Conservation (phyloP, 2,113 vertebrate species). For the Oplegnathus fasciatus region DNA sequence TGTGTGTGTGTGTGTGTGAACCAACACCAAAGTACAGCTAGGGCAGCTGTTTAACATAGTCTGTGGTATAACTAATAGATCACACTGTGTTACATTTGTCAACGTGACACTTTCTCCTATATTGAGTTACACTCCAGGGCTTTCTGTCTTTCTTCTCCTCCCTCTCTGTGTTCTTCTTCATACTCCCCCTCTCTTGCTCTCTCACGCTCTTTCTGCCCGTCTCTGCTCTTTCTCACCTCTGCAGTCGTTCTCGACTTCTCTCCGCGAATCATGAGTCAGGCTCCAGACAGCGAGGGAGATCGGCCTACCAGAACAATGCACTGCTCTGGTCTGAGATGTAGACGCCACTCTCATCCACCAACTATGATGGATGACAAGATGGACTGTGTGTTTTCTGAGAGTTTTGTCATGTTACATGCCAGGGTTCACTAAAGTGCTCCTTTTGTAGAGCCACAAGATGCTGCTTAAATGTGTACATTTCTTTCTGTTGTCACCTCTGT, state of each 20-base stretch:
- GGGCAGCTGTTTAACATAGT: slow-evolving; percentile 83
- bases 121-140: slow-evolving; percentile 87
- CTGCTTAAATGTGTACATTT: neutral
- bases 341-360: slow-evolving; percentile 41
- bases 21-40: slow-evolving; percentile 44
- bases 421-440: slow-evolving; percentile 1
- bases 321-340: slow-evolving; percentile 42
- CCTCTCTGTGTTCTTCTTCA: slow-evolving; percentile 43
- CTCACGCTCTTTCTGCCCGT: slow-evolving; percentile 5
- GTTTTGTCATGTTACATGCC: slow-evolving; percentile 4
- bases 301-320: slow-evolving; percentile 57
- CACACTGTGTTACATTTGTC: slow-evolving; percentile 83
- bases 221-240: slow-evolving; percentile 34
- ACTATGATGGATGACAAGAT: slow-evolving; percentile 73
- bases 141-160: slow-evolving; percentile 62
- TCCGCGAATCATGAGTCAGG: slow-evolving; percentile 40
- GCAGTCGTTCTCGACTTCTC: slow-evolving; percentile 15
- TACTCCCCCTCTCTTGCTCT: slow-evolving; percentile 31
- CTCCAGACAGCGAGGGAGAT: neutral
- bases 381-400: slow-evolving; percentile 42
- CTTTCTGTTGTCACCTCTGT: neutral
- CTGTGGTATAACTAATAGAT: slow-evolving; percentile 84
- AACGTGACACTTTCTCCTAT: slow-evolving; percentile 84
- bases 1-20: slow-evolving; percentile 25
- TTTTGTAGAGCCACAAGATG: neutral